Conservation (phyloP, 2,797 vertebrate species). For the Hydrolagus colliei region DNA sequence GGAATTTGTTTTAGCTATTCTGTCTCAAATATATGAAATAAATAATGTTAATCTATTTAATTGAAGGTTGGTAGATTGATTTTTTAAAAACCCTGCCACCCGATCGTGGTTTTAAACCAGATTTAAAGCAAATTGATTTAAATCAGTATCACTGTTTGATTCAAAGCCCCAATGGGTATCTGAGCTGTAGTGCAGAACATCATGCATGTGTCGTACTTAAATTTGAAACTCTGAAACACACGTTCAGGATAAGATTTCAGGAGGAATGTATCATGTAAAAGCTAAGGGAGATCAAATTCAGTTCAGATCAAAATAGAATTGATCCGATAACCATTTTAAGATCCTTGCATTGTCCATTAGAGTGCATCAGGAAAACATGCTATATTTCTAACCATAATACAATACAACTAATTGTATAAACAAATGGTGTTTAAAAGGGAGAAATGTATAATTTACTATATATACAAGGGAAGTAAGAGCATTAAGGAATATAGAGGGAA, state of each 20-base stretch:
- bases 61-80: not conserved
- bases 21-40: not conserved
- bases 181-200: not conserved
- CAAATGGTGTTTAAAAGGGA: no score
- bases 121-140: not conserved
- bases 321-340: no score
- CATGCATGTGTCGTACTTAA: not conserved
- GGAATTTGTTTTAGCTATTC: not conserved
- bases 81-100: not conserved
- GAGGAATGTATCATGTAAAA: not conserved
- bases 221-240: not conserved
- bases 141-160: not conserved
- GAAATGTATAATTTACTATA: no score
- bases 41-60: not conserved
- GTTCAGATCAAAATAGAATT: conserved; percentile 3
- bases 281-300: not conserved
- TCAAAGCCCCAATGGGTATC: not conserved
- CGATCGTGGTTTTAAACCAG: not conserved
- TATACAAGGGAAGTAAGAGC: no score
- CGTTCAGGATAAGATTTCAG: not conserved
- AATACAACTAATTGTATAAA: no score
- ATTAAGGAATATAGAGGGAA: no score
- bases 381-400: no score
- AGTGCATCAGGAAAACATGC: no score
- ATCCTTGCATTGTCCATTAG: no score